Evolutionary conservation across 2,113 vertebrate species (phyloP), one percentile per base, ranked within the genome.

Genomic region (Ammodytes marinus): DNA sequence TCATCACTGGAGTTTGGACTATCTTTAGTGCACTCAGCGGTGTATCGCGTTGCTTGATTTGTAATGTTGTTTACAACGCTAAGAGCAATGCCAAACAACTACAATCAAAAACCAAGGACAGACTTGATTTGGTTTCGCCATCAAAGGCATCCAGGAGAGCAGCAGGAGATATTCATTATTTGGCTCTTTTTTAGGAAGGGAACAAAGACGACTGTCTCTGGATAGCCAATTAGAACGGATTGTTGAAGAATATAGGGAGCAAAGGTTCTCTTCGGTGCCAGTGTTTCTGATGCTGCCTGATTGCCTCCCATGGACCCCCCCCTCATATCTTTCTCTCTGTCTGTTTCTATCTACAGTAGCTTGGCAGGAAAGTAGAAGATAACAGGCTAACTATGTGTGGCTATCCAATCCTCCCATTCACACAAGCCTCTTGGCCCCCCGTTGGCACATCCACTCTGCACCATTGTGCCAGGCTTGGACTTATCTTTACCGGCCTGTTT

Each of bases 221-320:
- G 88, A 90, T 83, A 52, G 85, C 93, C 91, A 94, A 93, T 93
- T 94, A 93, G 77, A 82, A 27, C 69, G 82, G 82, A 84, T 79
- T 77, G 71, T 69, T 83, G 83, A 83, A 83, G 86, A 81, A 76
- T 4, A 63, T 4, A 63, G 71, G 83, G 74, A 80, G 80, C 80
- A 86, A 27, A 82, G 69, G 80, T 91, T 89, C 46, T 43, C 79
- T 82, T 88, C 77, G 70, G 83, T 74, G 83, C 65, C 66, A 78
- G 46, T 43, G 53, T 77, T 70, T 74, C 83, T 72, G 72, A 75
- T 72, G 74, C 77, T 53, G 70, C 43, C 84, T 86, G 68, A 78
- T 85, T 82, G 74, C 52, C 74, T 57, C 52, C 60, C 43, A 6
- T 27, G 13, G 19, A 2, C 7, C 13, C 17, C 50, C 15, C 2